Evolutionary conservation across 2,797 vertebrate genomes (phyloP).

Genomic region (Siniperca scherzeri): DNA sequence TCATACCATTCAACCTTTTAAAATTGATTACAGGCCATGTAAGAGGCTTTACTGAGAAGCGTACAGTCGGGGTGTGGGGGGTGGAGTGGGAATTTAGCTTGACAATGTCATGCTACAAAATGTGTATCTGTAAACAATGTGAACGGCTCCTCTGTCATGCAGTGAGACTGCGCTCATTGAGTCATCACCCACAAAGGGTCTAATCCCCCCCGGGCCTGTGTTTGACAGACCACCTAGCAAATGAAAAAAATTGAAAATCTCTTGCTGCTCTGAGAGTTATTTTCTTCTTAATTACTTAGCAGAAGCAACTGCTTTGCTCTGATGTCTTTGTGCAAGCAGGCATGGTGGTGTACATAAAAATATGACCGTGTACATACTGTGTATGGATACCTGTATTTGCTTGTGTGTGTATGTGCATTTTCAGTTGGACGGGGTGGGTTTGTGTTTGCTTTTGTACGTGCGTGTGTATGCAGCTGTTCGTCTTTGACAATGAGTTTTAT

Average conservation of each 20-base stretch:
- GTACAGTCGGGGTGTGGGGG: not conserved
- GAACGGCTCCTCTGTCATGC: conserved; percentile 30
- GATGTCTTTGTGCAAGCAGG: conserved; percentile 10
- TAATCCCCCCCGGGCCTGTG: conserved; percentile 18
- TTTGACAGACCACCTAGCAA: conserved; percentile 40
- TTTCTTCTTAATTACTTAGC: conserved; percentile 41
- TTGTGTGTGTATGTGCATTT: not conserved
- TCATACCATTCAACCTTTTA: conserved; percentile 76
- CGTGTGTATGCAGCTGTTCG: not conserved
- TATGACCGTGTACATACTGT: not conserved
- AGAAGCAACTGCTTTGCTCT: conserved; percentile 6
- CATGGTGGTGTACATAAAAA: conserved; percentile 5
- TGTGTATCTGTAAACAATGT: conserved; percentile 63
- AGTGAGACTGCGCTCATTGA: conserved; percentile 46
- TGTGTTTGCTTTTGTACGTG: not conserved
- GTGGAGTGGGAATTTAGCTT: conserved; percentile 40
- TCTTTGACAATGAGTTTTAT: not conserved
- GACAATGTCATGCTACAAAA: conserved; percentile 51
- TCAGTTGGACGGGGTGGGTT: too few relatives aligned
- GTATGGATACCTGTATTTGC: not conserved
- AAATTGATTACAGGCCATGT: conserved; percentile 77
- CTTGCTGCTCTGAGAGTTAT: conserved; percentile 14
- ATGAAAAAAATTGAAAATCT: conserved; percentile 2
- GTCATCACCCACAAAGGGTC: conserved; percentile 47
- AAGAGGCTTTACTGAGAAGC: conserved; percentile 61